Percentiles rank a stretch among this genome's conserved stretches.
Evolutionary conservation across 2,113 vertebrate genomes (phyloP).

Genomic region (Catharus fuscescens): DNA sequence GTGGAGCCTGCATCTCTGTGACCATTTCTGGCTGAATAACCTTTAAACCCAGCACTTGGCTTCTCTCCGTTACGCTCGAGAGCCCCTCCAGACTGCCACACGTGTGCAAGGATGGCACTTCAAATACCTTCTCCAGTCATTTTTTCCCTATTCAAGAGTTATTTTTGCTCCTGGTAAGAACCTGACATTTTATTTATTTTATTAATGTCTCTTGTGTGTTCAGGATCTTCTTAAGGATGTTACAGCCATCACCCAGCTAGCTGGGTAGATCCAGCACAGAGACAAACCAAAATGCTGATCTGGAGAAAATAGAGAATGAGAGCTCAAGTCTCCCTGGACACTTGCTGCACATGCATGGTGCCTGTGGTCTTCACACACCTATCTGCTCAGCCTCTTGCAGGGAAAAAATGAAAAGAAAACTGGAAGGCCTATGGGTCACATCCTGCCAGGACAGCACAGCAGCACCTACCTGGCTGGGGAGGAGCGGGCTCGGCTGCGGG

Average conservation of each 20-base stretch:
- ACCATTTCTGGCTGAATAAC: conserved; percentile 43
- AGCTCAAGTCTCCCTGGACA: neutral
- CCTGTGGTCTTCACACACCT: neutral
- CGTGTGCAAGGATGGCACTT: neutral
- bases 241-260: neutral
- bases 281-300: rapidly evolving
- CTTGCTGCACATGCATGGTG: rapidly evolving
- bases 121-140: neutral
- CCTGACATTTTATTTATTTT: neutral
- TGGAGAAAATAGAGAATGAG: neutral
- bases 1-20: neutral
- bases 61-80: neutral
- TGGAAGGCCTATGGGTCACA: rapidly evolving
- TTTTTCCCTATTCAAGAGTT: neutral
- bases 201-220: neutral
- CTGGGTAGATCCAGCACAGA: neutral
- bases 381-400: neutral
- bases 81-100: neutral
- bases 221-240: neutral
- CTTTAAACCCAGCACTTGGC: neutral
- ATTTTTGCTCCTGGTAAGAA: neutral
- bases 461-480: conserved; percentile 77
- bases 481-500: conserved; percentile 63
- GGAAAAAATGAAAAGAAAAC: neutral
- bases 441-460: too few relatives aligned